A percentile compares a stretch with the other conserved stretches of the same genome.
Conservation (phyloP, 2,113 vertebrate species). For the Eretmochelys imbricata region DNA sequence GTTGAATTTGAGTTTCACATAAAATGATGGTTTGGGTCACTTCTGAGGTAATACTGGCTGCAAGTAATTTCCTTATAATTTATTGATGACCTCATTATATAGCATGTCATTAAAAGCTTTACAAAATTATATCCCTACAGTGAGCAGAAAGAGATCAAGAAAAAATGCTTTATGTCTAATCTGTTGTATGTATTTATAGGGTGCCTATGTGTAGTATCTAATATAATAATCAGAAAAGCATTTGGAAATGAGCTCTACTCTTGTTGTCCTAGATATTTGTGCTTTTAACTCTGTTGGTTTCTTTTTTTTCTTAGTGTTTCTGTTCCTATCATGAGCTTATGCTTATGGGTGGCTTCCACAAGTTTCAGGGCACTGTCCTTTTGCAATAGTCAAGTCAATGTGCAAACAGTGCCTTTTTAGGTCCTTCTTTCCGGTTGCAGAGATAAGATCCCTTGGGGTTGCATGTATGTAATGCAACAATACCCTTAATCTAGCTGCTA, state of each 20-base stretch:
- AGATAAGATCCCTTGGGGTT: not conserved
- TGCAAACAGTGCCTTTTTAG: not conserved
- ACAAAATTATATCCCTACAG: not conserved
- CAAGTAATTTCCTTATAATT: not conserved
- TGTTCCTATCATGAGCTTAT: not conserved
- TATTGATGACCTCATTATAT: not conserved
- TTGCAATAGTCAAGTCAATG: not conserved
- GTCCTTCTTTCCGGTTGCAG: not conserved
- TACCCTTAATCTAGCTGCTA: not conserved
- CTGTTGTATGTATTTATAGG: not conserved
- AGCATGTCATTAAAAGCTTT: not conserved
- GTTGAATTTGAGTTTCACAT: not conserved
- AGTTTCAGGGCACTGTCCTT: not conserved
- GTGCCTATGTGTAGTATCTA: not conserved
- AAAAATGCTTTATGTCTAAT: not conserved
- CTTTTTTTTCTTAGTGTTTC: not conserved
- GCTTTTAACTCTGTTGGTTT: not conserved
- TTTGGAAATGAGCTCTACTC: not conserved
- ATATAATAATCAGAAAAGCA: not conserved
- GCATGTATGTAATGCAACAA: not conserved
- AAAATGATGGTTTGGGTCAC: not conserved
- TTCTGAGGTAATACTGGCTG: not conserved
- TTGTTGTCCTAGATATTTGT: not conserved
- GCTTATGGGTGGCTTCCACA: not conserved
- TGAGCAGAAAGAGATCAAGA: not conserved